Evolutionary conservation across 2,797 vertebrate species (phyloP).

Genomic region (Characodon lateralis): DNA sequence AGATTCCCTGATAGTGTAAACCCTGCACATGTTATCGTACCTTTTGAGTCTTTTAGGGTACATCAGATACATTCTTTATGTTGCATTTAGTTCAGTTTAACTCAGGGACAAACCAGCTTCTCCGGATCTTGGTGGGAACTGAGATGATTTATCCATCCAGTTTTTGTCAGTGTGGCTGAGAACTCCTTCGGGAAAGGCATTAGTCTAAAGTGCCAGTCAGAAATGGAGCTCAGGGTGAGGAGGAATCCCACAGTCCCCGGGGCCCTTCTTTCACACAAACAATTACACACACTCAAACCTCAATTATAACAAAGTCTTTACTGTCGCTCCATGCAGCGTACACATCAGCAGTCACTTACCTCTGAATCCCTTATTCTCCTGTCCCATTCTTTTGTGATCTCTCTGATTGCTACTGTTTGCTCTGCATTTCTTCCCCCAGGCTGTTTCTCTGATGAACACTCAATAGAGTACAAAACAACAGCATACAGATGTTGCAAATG

Average conservation of each 20-base stretch:
- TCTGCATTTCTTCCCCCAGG: no score
- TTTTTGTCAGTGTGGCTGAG: constrained; percentile 19
- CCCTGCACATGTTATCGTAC: no score
- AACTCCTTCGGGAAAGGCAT: constrained; percentile 21
- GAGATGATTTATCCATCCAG: constrained; percentile 17
- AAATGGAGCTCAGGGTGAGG: constrained; percentile 41
- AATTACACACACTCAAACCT: constrained; percentile 17
- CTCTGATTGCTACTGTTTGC: neutral
- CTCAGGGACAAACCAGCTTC: constrained; percentile 7
- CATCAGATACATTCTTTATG: neutral
- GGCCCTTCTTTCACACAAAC: constrained; percentile 41
- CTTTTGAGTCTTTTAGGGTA: no score
- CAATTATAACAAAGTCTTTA: neutral
- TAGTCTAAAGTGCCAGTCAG: constrained; percentile 37
- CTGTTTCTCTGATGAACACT: no score
- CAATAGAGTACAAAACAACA: no score
- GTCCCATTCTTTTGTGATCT: neutral
- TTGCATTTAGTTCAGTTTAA: neutral
- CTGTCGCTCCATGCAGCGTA: constrained; percentile 2
- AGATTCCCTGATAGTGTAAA: no score
- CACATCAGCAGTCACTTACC: neutral
- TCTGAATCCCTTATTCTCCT: neutral
- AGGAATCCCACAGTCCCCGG: constrained; percentile 50
- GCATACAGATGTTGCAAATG: no score
- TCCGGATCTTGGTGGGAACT: constrained; percentile 4